Evolutionary conservation across 1,140 invertebrate species (phyloP).

Genomic region (Drosophila novamexicana): DNA sequence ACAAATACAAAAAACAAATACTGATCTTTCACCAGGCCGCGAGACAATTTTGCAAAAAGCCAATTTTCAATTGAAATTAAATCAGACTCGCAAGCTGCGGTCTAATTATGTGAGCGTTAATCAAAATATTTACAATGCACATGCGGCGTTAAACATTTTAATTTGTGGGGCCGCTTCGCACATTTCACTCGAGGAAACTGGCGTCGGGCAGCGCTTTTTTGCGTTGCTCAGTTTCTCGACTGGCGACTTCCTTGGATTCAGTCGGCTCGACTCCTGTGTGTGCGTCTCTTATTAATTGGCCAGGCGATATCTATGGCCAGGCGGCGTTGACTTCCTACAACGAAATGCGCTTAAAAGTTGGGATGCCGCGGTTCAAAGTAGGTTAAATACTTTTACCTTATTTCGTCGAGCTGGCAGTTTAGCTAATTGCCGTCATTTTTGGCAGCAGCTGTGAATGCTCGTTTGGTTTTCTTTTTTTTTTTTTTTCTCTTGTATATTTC

Average conservation of each 20-base stretch:
- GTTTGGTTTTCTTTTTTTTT: slow-evolving; percentile 27
- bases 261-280: slow-evolving; percentile 6
- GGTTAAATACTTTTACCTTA: slow-evolving; percentile 82
- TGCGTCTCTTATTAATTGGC: slow-evolving; percentile 66
- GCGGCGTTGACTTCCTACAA: slow-evolving; percentile 60
- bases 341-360: slow-evolving; percentile 57
- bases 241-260: slow-evolving; percentile 64
- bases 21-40: slow-evolving; percentile 7
- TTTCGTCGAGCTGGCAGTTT: slow-evolving; percentile 41
- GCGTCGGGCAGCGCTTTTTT: neutral
- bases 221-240: slow-evolving; percentile 24
- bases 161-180: slow-evolving; percentile 59
- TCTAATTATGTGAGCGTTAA: slow-evolving; percentile 63
- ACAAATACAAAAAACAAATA: neutral
- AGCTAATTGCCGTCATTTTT: slow-evolving; percentile 77
- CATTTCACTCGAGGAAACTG: slow-evolving; percentile 49
- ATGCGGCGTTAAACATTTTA: slow-evolving; percentile 63
- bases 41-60: slow-evolving; percentile 11
- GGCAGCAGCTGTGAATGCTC: slow-evolving; percentile 46
- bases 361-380: slow-evolving; percentile 50
- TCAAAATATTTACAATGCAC: slow-evolving; percentile 67
- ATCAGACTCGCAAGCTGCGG: slow-evolving; percentile 10
- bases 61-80: slow-evolving; percentile 43
- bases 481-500: slow-evolving; percentile 36
- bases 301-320: slow-evolving; percentile 27